Base-by-base conservation (phyloP, 2,113 vertebrate species). In the Falco punctatus region DNA sequence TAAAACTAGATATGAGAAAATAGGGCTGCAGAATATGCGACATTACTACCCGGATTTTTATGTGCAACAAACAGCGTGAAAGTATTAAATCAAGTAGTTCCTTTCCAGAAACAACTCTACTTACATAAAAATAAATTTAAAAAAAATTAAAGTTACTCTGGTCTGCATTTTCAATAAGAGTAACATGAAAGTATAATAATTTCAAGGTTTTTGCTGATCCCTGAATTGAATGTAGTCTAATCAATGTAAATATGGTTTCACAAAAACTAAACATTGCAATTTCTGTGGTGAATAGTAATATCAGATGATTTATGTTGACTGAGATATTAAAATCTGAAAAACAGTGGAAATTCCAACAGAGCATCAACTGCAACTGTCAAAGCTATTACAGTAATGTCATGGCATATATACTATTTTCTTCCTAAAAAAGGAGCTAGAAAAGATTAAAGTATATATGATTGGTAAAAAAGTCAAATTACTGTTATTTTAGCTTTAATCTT, bases 81-180 rank as follows among this genome's bases (percentile, higher is more conserved):
- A 89, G 82, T 78, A 92, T 85, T 83, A 92, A 95, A 85, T 83
- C 12, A 75, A 19, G 33, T 72, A 93, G 46, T 35, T 88, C 48
- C 30, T 83, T 91, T 96, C 78, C 86, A 72, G 79, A 97, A 89
- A 92, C 8, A 64, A 66, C 57, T 84, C 48, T 64, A 81, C 40
- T 77, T 81, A 70, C 44, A 90, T 61, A 65, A 83, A 96, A 65
- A 65, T n/a, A 71, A 32, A 30, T 67, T 71, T 49, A 3, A 40
- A 2, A 48, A 19, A 65, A 72, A 81, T 52, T 62, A 54, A 80
- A 92, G 38, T 57, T 91, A 74, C 65, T 77, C 55, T 16, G 3
- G 48, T 84, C 67, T 94, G 65, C 57, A 86, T 81, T 96, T 96
- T 75, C 89, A 96, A 70, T 91, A 96, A 96, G 93, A 92, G 92